Conservation (phyloP, 1,140 invertebrate genomes). For the Cyclina sinensis region DNA sequence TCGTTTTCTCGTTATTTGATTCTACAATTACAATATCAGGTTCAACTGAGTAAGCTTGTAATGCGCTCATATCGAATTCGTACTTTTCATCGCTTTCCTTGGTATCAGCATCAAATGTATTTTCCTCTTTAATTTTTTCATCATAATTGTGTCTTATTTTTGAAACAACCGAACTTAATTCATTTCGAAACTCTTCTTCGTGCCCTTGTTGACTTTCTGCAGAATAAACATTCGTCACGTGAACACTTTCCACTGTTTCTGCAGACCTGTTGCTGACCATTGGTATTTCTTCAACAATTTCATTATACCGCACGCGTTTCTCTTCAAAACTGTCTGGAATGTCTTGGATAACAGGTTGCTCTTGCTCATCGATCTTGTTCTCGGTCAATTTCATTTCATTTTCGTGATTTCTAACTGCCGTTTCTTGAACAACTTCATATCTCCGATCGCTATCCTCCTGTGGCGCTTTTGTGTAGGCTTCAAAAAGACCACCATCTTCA, state of each 20-base stretch:
- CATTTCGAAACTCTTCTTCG: neutral
- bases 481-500: constrained; percentile 14
- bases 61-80: constrained; percentile 11
- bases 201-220: neutral
- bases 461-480: neutral
- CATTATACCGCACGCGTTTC: constrained; percentile 31
- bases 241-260: neutral
- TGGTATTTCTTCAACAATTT: constrained; percentile 20
- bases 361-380: neutral
- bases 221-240: neutral
- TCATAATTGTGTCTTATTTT: neutral
- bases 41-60: neutral
- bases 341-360: neutral
- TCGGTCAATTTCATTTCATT: neutral
- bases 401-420: neutral
- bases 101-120: neutral
- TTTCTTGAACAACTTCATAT: neutral
- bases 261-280: neutral
- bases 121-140: neutral
- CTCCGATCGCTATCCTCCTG: neutral
- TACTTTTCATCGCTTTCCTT: neutral
- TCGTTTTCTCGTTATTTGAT: neutral
- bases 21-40: constrained; percentile 28
- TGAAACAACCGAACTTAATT: neutral
- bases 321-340: neutral